Evolutionary conservation across 2,888 invertebrate genomes (phyloP).

Genomic region (Galerucella calmariensis): DNA sequence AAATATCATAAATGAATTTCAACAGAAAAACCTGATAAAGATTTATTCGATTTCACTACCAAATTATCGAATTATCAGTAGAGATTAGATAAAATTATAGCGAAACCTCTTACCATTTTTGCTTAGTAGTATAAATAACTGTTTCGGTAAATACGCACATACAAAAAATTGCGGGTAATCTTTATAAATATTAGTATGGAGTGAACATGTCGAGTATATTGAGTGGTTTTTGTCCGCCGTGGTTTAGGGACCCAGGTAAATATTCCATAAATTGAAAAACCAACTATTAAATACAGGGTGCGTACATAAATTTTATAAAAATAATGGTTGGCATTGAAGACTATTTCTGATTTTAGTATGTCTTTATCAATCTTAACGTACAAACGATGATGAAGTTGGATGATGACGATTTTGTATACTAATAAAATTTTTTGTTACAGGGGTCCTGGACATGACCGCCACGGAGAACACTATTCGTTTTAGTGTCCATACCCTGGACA

Average conservation of each 20-base stretch:
- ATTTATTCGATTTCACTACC: constrained; percentile 10
- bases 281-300: neutral
- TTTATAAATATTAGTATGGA: neutral
- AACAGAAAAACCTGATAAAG: neutral
- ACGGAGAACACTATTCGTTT: constrained; percentile 88
- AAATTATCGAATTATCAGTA: constrained; percentile 19
- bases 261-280: neutral
- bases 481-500: constrained; percentile 97
- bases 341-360: too few relatives aligned
- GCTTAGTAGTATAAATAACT: neutral
- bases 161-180: neutral
- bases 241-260: constrained; percentile 33
- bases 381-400: constrained; percentile 1
- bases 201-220: constrained; percentile 27
- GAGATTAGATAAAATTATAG: constrained; percentile 19
- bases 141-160: constrained; percentile 2
- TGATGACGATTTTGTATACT: neutral
- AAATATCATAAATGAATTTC: neutral
- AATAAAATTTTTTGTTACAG: constrained; percentile 64
- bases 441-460: constrained; percentile 87
- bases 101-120: neutral
- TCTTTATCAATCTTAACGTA: too few relatives aligned
- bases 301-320: neutral
- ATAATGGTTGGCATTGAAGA: neutral
- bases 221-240: constrained; percentile 37